A percentile compares a stretch with the other conserved stretches of the same genome.
Conservation (phyloP, 2,113 vertebrate genomes). For the Ammodytes dubius region DNA sequence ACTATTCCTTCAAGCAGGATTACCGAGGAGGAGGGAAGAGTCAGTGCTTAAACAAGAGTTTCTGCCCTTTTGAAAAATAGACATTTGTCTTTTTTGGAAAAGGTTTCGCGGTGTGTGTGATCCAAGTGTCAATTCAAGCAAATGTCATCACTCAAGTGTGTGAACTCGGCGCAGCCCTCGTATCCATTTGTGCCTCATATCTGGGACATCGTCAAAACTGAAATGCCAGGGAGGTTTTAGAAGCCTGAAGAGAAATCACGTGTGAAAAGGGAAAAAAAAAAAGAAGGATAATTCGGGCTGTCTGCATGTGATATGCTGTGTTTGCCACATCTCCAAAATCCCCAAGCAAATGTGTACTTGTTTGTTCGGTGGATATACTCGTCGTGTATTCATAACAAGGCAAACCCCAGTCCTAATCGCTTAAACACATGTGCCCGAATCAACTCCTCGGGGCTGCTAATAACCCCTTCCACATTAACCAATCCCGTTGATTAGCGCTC, state of each 20-base stretch:
- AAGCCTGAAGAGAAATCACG: slow-evolving; percentile 52
- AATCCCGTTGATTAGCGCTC: slow-evolving; percentile 76
- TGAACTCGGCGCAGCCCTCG: slow-evolving; percentile 7
- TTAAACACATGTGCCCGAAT: slow-evolving; percentile 75
- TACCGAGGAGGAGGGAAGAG: slow-evolving; percentile 16
- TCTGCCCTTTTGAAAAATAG: slow-evolving; percentile 46
- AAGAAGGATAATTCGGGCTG: slow-evolving; percentile 47
- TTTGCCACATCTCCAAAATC: slow-evolving; percentile 57
- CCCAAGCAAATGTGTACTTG: slow-evolving; percentile 53
- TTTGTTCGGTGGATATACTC: slow-evolving; percentile 53
- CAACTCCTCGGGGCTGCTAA: slow-evolving; percentile 69
- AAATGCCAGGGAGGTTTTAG: slow-evolving; percentile 35
- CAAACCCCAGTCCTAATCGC: slow-evolving; percentile 67
- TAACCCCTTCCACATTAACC: slow-evolving; percentile 70
- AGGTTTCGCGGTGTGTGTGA: slow-evolving; percentile 10
- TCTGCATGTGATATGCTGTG: slow-evolving; percentile 40
- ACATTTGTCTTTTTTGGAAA: slow-evolving; percentile 26
- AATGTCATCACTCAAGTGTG: slow-evolving; percentile 52
- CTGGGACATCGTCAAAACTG: slow-evolving; percentile 42
- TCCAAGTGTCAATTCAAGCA: slow-evolving; percentile 61
- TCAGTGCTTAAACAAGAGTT: slow-evolving; percentile 21
- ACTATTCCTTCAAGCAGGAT: slow-evolving; percentile 21
- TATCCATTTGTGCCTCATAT: slow-evolving; percentile 47
- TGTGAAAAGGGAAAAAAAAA: slow-evolving; percentile 48
- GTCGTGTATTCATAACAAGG: slow-evolving; percentile 72